phyloP scores from a whole-genome alignment of 2,888 invertebrate genomes.

The Tetramorium bicarinatum region DNA sequence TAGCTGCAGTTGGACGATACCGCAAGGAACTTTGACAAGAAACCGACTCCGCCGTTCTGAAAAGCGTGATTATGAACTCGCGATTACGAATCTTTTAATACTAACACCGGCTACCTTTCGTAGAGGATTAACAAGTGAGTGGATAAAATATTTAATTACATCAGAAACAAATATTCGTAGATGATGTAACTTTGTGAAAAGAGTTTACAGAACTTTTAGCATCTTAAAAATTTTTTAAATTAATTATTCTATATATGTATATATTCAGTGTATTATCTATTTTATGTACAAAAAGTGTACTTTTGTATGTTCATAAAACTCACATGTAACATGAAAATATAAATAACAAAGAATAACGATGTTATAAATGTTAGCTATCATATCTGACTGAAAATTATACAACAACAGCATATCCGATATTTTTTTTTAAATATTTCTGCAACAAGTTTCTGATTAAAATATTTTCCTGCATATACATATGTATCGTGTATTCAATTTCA shows the following conservation, averaged over 20 bases:
- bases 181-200: slow-evolving; percentile 3
- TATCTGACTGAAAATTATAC: too few relatives aligned
- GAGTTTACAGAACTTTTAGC: background rate
- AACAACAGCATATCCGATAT: too few relatives aligned
- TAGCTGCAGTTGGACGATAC: slow-evolving; percentile 52
- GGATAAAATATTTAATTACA: background rate
- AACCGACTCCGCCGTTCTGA: slow-evolving; percentile 26
- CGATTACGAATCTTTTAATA: background rate
- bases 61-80: slow-evolving; percentile 11
- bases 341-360: too few relatives aligned
- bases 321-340: too few relatives aligned
- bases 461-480: too few relatives aligned
- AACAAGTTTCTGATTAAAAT: too few relatives aligned
- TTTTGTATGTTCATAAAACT: too few relatives aligned
- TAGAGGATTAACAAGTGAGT: background rate
- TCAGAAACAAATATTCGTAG: background rate
- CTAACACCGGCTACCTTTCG: background rate
- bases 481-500: background rate
- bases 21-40: slow-evolving; percentile 63
- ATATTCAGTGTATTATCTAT: too few relatives aligned
- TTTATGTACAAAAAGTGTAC: too few relatives aligned
- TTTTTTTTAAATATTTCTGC: too few relatives aligned
- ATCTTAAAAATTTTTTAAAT: background rate
- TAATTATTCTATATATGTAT: background rate
- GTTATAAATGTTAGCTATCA: too few relatives aligned